These are phyloP conservation scores for Rhipidura dahli DNA, from an alignment of 2,113 vertebrate genomes.

Conservation along the genomic window DNA sequence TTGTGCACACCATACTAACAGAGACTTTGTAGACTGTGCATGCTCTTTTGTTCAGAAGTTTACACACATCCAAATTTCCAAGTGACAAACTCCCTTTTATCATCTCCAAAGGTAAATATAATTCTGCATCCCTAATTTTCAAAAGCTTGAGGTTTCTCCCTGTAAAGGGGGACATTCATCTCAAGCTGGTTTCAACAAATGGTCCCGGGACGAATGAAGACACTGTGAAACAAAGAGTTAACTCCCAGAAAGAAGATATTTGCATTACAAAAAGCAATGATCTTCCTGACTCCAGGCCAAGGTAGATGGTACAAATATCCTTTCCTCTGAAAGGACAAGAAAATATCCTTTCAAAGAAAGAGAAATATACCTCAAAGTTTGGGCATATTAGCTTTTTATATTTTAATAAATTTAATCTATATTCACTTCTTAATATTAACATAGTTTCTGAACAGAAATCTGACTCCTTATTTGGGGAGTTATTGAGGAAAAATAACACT, in stretches of 20 bases:
- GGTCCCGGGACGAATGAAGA: neutral
- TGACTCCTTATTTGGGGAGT: neutral
- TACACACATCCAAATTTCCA: neutral
- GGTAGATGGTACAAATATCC: neutral
- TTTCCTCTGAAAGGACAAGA: neutral
- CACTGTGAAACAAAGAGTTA: neutral
- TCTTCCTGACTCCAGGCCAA: neutral
- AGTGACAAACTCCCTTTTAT: neutral
- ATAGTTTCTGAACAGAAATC: neutral
- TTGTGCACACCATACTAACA: neutral
- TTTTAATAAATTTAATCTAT: neutral
- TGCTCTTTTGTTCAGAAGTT: neutral
- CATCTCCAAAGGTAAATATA: neutral
- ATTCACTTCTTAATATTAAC: neutral
- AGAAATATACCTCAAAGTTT: neutral
- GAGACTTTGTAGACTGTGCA: neutral
- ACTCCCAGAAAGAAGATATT: neutral
- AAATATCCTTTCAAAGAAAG: neutral
- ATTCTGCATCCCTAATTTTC: neutral
- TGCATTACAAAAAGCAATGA: constrained; percentile 1
- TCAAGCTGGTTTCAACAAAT: neutral
- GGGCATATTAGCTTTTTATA: neutral
- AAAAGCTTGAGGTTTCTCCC: neutral
- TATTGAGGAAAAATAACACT: neutral
- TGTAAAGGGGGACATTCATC: neutral